Evolutionary conservation across 2,113 vertebrate species (phyloP), one percentile per base, ranked within the genome.

Genomic region (Poecilia latipinna): DNA sequence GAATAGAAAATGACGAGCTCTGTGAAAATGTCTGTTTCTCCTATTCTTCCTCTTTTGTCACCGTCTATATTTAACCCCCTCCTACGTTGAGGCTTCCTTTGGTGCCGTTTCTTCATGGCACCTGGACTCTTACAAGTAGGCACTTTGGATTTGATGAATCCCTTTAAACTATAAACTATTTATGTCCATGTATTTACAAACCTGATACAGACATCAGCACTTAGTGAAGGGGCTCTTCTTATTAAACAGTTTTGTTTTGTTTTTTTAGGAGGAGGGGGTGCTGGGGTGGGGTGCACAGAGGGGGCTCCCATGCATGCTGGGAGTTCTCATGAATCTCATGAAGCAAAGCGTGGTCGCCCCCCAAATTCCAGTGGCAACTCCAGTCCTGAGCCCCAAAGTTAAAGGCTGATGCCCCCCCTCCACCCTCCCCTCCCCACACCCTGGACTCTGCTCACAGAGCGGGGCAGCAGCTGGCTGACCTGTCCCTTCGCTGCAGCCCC

Each of bases 381-480:
- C 77, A 68, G 70, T 75, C 75, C 10, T 57, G 51, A n/a, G 65
- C 66, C 70, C 54, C 42, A 3, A 29, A 1, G 42, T 81, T 74
- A 31, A 86, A 75, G 84, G 75, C 79, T 57, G 69, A n/a, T 24
- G 3, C 51, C 22, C 51, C 17, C 75, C 33, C 26, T 90, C 92
- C 80, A 19, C 13, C 7, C 13, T 15, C 13, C 12, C 4, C 39
- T 15, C 39, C 39, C 12, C 39, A 13, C 35, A 37, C 35, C 29
- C 69, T 17, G 37, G 90, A 91, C 82, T 71, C 74, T 82, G 86
- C 68, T 75, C n/a, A 2, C 6, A 54, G 78, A 77, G 85, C 29
- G 32, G 82, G 51, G 86, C 93, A 93, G 95, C 96, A 96, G 95
- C 96, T 95, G 95, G 95, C 94, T 96, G 95, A 96, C 96, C 96